phyloP scores from a whole-genome alignment of 2,113 vertebrate species.

The Catharus minimus region DNA sequence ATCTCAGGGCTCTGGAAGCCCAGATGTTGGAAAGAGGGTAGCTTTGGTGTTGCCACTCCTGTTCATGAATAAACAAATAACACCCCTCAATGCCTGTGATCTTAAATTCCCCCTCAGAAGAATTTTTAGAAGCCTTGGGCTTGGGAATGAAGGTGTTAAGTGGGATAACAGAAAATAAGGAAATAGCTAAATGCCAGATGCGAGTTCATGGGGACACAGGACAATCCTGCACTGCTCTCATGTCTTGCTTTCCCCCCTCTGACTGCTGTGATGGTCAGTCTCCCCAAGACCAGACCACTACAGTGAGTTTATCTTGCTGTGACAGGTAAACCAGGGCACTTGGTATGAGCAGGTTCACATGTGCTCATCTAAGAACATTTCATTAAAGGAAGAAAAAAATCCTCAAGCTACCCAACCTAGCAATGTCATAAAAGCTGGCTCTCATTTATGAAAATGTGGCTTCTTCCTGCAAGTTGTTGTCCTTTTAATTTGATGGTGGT shows the following conservation, averaged over 20 bases:
- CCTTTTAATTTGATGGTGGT: not conserved
- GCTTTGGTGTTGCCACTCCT: not conserved
- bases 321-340: not conserved
- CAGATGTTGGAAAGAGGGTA: not conserved
- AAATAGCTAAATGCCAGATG: not conserved
- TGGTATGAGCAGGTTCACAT: not conserved
- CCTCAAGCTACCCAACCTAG: not conserved
- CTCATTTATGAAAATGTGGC: not conserved
- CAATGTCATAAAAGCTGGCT: not conserved
- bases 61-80: not conserved
- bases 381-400: not conserved
- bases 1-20: not conserved
- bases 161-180: not conserved
- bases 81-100: fast-evolving
- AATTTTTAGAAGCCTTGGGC: not conserved
- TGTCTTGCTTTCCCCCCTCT: not conserved
- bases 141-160: not conserved
- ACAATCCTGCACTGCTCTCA: not conserved
- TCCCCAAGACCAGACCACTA: not conserved
- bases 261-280: not conserved
- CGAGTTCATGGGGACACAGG: not conserved
- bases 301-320: not conserved
- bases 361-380: not conserved
- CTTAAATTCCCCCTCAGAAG: not conserved
- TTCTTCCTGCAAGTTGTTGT: not conserved